Evolutionary conservation across 2,888 invertebrate species (phyloP).

Genomic region (Rhagium mordax): DNA sequence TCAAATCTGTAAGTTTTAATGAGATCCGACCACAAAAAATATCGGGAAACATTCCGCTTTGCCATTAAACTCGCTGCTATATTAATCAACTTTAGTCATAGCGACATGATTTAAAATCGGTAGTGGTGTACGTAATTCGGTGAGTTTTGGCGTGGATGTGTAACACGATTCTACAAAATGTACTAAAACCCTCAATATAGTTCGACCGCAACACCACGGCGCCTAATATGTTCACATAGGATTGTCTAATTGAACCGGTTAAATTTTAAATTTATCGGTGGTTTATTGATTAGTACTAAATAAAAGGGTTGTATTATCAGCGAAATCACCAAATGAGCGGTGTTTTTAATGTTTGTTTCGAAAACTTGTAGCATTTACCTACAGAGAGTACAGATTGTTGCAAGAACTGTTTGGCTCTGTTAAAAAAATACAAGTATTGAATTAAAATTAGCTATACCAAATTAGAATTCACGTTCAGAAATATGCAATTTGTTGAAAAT

Average conservation of each 20-base stretch:
- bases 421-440: too few relatives aligned
- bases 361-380: too few relatives aligned
- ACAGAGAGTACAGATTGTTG: too few relatives aligned
- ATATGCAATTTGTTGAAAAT: too few relatives aligned
- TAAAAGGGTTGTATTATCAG: neutral
- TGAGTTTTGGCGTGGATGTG: neutral
- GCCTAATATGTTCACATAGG: slow-evolving; percentile 4
- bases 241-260: neutral
- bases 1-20: slow-evolving; percentile 2
- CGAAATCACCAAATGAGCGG: too few relatives aligned
- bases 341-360: too few relatives aligned
- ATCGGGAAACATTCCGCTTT: neutral
- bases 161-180: neutral
- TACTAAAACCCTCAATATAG: slow-evolving; percentile 3
- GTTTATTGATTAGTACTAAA: neutral
- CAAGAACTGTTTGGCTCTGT: too few relatives aligned
- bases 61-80: neutral
- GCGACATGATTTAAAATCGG: neutral
- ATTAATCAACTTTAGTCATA: neutral
- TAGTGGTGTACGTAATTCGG: slow-evolving; percentile 4
- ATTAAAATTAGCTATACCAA: too few relatives aligned
- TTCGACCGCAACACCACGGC: neutral
- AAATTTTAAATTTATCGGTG: neutral
- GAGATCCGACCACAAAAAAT: slow-evolving; percentile 4
- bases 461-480: too few relatives aligned